Conservation (phyloP, 92 coral and sea anemone genomes). For the Paramuricea clavata region DNA sequence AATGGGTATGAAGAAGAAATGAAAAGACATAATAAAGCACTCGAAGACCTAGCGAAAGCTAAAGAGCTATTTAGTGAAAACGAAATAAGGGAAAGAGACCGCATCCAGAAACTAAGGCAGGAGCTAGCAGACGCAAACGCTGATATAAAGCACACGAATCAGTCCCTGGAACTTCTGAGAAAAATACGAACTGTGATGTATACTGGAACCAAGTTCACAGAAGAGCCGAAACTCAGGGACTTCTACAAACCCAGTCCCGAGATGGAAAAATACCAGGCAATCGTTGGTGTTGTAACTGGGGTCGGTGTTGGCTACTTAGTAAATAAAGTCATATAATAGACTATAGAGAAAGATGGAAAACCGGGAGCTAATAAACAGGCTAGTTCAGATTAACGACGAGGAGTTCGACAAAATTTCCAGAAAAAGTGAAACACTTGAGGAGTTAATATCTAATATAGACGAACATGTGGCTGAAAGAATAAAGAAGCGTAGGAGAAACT, state of each 20-base stretch:
- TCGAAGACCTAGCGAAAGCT: slow-evolving; percentile 33
- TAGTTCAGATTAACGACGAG: too few relatives aligned
- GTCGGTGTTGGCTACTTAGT: background rate
- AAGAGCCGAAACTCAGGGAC: slow-evolving; percentile 23
- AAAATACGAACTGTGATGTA: background rate
- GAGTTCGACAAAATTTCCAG: too few relatives aligned
- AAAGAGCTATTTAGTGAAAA: slow-evolving; percentile 42
- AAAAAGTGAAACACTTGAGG: too few relatives aligned
- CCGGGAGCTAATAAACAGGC: background rate
- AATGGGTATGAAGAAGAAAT: slow-evolving; percentile 15
- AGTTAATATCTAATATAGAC: too few relatives aligned
- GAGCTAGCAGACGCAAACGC: slow-evolving; percentile 41
- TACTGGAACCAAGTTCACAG: background rate
- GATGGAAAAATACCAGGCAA: background rate
- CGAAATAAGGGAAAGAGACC: slow-evolving; percentile 29
- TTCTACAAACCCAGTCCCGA: slow-evolving; percentile 14
- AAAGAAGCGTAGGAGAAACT: too few relatives aligned
- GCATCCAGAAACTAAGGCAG: slow-evolving; percentile 26
- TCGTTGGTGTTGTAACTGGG: background rate
- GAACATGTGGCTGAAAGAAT: too few relatives aligned
- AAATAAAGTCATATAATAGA: background rate
- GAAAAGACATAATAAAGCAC: slow-evolving; percentile 47
- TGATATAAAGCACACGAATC: slow-evolving; percentile 28
- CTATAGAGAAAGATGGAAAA: background rate
- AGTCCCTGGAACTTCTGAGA: slow-evolving; percentile 30